Evolutionary conservation across 2,888 invertebrate genomes (phyloP), one percentile per base, ranked within the genome.

Genomic region (Tachina fera): DNA sequence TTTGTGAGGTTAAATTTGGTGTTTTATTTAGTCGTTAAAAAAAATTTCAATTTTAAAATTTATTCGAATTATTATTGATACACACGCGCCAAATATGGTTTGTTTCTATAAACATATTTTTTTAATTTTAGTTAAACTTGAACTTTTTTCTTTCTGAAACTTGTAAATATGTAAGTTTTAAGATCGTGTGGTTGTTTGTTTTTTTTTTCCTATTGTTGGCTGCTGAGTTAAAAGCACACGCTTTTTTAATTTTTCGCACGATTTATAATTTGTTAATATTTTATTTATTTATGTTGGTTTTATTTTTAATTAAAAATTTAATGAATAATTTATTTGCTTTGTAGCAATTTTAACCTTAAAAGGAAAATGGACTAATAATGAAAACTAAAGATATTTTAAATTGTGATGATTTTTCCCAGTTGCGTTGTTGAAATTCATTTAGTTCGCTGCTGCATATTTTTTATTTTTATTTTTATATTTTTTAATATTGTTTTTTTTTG

Each of bases 221-320:
- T 56, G 49, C 5, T 8, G 19, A 60, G 3, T 2, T 74, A 22
- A 68, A 72, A 83, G 75, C 78, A 70, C 85, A 83, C 85, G 78
- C 74, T 83, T 83, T 82, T 67, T 56, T 47, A 74, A 67, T 67
- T 80, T 76, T 86, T 86, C 86, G 79, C 86, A 86, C 86, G 86
- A 86, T 83, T 86, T 79, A 14, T 63, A 72, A 80, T 78, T 83
- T 85, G 71, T 72, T 65, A 65, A 67, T 63, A 81, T 71, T 67
- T 75, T 60, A 51, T 51, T 82, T 71, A 47, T 84, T 53, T 74
- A 41, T 65, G 19, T 72, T 65, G 11, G 43, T 19, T 71, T 43
- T 14, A 5, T 41, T 61, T 63, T 45, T 67, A 45, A 74, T 70
- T 78, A 22, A 8, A 43, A 11, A 22, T 68, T 47, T 67, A 76